Evolutionary conservation across 2,113 vertebrate genomes (phyloP), one percentile per base, ranked within the genome.

Genomic region (Melospiza georgiana): DNA sequence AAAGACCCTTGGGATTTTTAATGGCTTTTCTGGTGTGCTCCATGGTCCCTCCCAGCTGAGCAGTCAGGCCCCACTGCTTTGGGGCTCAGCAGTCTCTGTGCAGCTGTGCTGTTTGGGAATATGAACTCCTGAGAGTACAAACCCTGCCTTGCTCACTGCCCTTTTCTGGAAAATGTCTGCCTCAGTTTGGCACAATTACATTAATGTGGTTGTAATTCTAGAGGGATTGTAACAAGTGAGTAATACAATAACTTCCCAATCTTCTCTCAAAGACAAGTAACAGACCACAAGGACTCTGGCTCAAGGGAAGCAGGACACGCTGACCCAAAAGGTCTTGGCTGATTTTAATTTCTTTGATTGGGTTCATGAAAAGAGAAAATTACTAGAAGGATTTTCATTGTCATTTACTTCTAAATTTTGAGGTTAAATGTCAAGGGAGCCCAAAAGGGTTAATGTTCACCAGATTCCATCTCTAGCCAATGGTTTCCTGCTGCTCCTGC

Each of bases 371-470:
- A 87, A 80, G 22, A 90, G 41, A 81, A 93, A 95, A 95, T 52
- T 59, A 83, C 84, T 71, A 27, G 41, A 76, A 89, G 15, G 54
- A 71, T 87, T 89, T 96, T 91, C 24, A 43, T 93, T 90, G 91
- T 79, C 31, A 87, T 93, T 93, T 89, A 80, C 80, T 61, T 78
- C 48, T 31, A 41, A 76, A 81, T 30, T 30, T 66, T 83, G 37
- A 20, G 31, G 84, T 71, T 63, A 91, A 94, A 89, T 66, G 41
- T 89, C 82, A 92, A 81, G 59, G 77, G 57, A 94, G 54, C 59
- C 59, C 35, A 49, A 54, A 95, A 97, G 90, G 68, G 94, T 95
- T 96, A 95, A 95, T 22, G 10, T 78, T 95, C 68, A 91, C 52
- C 27, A 63, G 71, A 94, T 74, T 81, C 89, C 74, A 84, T 72